Conservation (phyloP, 1,140 invertebrate genomes). For the Drosophila albomicans region DNA sequence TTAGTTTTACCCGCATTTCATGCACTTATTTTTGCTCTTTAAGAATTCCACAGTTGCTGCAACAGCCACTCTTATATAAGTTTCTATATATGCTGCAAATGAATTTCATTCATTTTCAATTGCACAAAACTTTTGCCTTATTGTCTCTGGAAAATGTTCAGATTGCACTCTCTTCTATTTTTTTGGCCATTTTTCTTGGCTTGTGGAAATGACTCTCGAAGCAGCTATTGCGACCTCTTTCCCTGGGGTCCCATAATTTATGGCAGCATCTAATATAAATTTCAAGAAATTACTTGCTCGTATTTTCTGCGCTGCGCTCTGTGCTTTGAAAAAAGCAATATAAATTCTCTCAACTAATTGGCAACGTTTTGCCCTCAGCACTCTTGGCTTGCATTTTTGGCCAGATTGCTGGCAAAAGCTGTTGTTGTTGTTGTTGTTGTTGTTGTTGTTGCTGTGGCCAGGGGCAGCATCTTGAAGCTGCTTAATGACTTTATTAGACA, state of each 20-base stretch:
- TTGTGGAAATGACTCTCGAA: slow-evolving; percentile 5
- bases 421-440: not conserved
- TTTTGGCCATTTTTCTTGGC: slow-evolving; percentile 21
- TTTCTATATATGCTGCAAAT: slow-evolving; percentile 11
- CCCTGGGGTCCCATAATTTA: slow-evolving; percentile 66
- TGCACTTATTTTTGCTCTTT: slow-evolving; percentile 21
- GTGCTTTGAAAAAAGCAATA: slow-evolving; percentile 65
- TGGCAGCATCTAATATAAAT: slow-evolving; percentile 76
- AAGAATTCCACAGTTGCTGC: slow-evolving; percentile 29
- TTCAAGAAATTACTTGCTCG: slow-evolving; percentile 67
- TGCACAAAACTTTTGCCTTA: slow-evolving; percentile 56
- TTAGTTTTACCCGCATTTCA: slow-evolving; percentile 58
- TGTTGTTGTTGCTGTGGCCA: slow-evolving; percentile 16
- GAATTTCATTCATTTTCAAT: slow-evolving; percentile 53
- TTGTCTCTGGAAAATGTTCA: slow-evolving; percentile 53
- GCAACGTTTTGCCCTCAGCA: slow-evolving; percentile 49
- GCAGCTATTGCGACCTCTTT: not conserved
- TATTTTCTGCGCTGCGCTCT: slow-evolving; percentile 10
- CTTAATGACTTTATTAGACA: slow-evolving; percentile 72
- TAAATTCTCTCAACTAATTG: slow-evolving; percentile 80
- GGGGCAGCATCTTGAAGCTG: slow-evolving; percentile 32
- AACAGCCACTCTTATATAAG: slow-evolving; percentile 32
- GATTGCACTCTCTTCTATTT: slow-evolving; percentile 34
- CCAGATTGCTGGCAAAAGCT: slow-evolving; percentile 4
- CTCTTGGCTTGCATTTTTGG: slow-evolving; percentile 32